Conservation (phyloP, 2,113 vertebrate species). For the Tachuris rubrigastra region DNA sequence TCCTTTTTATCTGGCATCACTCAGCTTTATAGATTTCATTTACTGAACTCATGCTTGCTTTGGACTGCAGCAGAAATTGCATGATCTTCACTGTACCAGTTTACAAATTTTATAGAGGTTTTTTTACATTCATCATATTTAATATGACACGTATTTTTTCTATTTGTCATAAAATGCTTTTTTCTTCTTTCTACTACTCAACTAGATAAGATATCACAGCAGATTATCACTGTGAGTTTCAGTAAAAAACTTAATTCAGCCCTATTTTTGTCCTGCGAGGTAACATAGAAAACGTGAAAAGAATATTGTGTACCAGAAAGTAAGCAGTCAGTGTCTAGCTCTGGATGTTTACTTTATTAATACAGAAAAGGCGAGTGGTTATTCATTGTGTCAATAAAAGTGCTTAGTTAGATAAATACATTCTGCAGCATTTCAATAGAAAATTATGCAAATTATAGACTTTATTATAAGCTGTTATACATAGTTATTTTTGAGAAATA, state of each 20-base stretch:
- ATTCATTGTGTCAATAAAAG: background rate
- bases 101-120: background rate
- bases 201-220: background rate
- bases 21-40: background rate
- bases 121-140: background rate
- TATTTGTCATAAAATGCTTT: background rate
- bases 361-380: rapidly evolving
- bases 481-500: background rate
- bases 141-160: background rate
- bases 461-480: background rate
- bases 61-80: background rate
- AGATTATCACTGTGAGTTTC: background rate
- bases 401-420: background rate
- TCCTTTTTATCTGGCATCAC: background rate
- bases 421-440: background rate
- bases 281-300: background rate
- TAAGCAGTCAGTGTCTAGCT: background rate
- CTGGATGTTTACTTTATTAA: background rate
- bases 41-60: background rate
- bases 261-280: background rate
- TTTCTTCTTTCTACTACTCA: background rate
- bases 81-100: background rate
- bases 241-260: background rate
- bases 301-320: background rate
- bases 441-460: background rate